phyloP scores from a whole-genome alignment of 2,113 vertebrate genomes.

The Indicator maculatus region DNA sequence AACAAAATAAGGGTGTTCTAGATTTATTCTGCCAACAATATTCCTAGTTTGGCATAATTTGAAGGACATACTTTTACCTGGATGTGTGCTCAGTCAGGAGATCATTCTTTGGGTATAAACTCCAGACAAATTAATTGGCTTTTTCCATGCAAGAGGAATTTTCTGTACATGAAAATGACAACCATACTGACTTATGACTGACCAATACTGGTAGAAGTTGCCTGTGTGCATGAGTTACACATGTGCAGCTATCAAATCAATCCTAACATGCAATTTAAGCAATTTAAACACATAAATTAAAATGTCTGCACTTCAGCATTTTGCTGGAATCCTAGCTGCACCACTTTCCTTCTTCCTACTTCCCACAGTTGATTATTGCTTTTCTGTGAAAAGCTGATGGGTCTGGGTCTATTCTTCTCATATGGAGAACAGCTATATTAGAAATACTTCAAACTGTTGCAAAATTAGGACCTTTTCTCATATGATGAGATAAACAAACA shows the following conservation, averaged over 20 bases:
- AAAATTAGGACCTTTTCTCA: not conserved
- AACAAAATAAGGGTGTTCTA: not conserved
- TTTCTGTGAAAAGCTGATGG: not conserved
- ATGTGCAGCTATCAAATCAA: not conserved
- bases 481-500: not conserved
- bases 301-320: not conserved
- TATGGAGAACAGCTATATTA: not conserved
- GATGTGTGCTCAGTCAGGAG: not conserved
- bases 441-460: not conserved
- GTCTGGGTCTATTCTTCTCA: not conserved
- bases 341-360: not conserved
- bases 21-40: not conserved
- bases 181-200: not conserved
- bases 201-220: not conserved
- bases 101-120: not conserved
- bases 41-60: not conserved
- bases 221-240: not conserved
- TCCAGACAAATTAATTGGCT: not conserved
- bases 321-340: not conserved
- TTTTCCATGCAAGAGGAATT: not conserved
- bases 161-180: not conserved
- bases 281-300: not conserved
- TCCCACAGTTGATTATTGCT: not conserved
- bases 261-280: not conserved
- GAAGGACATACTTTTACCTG: not conserved